A percentile compares a stretch with the other conserved stretches of the same genome.
phyloP scores from a whole-genome alignment of 2,797 vertebrate genomes.

The Phaenicophaeus curvirostris region DNA sequence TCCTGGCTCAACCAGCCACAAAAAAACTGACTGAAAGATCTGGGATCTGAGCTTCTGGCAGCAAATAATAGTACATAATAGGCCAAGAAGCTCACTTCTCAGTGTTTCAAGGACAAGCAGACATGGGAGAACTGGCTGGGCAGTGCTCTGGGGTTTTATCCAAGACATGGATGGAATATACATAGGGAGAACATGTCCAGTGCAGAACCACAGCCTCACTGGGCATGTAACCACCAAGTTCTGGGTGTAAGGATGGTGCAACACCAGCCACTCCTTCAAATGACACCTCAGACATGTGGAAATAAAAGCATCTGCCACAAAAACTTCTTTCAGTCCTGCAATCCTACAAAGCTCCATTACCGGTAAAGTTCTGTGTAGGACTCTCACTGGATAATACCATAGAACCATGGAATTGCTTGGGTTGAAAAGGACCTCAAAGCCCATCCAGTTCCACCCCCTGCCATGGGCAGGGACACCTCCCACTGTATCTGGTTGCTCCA shows the following conservation, averaged over 20 bases:
- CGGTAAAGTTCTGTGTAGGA: fast-evolving
- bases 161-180: fast-evolving
- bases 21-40: not conserved
- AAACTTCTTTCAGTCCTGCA: not conserved
- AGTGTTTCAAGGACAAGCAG: not conserved
- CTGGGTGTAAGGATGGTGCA: no score
- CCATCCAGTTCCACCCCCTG: no score
- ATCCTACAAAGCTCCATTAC: not conserved
- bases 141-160: not conserved
- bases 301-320: not conserved
- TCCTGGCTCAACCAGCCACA: not conserved
- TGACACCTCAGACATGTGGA: fast-evolving
- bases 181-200: not conserved
- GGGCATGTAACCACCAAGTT: fast-evolving
- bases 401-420: no score
- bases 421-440: no score
- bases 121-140: not conserved
- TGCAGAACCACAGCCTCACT: not conserved
- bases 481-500: no score
- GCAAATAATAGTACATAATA: fast-evolving
- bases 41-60: not conserved
- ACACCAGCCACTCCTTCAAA: not conserved
- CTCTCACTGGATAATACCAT: not conserved
- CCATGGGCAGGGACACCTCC: no score
- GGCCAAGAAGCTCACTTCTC: not conserved